Percentiles rank a stretch among this genome's conserved stretches.
Evolutionary conservation across 2,113 vertebrate species (phyloP).

Genomic region (Heliornis fulica): DNA sequence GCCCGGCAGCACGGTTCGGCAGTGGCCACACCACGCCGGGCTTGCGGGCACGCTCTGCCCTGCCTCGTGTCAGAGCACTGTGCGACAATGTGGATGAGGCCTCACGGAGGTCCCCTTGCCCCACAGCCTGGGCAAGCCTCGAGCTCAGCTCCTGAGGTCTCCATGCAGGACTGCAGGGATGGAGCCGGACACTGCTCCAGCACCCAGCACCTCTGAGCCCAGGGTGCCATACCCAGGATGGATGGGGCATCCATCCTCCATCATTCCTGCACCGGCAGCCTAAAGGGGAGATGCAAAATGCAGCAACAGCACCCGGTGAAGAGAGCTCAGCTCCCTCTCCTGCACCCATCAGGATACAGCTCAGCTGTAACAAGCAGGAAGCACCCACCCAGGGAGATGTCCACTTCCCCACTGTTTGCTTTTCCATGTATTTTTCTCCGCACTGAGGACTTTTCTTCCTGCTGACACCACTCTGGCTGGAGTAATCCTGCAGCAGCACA

Average conservation of each 20-base stretch:
- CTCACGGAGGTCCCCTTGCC: too few species aligned
- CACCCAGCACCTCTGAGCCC: neutral
- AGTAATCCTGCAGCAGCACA: neutral
- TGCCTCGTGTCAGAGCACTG: accelerated
- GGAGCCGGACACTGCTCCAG: neutral
- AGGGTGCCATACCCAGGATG: too few species aligned
- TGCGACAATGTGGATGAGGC: accelerated
- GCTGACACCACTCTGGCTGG: accelerated
- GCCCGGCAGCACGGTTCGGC: neutral
- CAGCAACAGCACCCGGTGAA: neutral
- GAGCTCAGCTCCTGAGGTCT: accelerated
- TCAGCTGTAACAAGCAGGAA: neutral
- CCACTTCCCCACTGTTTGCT: neutral
- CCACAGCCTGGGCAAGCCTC: accelerated
- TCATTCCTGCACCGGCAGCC: neutral
- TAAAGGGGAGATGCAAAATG: neutral
- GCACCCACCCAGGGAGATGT: neutral
- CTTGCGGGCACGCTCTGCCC: accelerated
- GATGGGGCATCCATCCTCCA: too few species aligned
- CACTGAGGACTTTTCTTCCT: too few species aligned
- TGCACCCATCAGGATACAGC: neutral
- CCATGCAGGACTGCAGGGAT: accelerated
- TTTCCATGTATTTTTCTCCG: neutral
- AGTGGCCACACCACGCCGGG: accelerated
- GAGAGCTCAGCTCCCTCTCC: neutral